Conservation (phyloP, 2,113 vertebrate genomes). For the Cryptotis parvus region DNA sequence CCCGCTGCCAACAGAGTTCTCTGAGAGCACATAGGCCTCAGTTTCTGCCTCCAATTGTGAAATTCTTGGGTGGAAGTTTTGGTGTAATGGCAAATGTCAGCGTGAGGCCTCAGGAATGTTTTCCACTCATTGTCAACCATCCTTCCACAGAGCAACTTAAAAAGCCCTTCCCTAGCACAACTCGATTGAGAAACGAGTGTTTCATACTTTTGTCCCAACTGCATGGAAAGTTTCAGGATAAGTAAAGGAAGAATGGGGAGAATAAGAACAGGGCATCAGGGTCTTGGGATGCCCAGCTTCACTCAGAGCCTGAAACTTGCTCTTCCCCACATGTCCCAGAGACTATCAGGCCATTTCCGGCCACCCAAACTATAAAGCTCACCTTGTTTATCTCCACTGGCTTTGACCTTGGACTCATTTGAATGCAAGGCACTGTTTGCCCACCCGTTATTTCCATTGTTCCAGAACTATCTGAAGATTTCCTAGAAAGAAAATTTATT, state of each 20-base stretch:
- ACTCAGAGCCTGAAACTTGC: slow-evolving; percentile 55
- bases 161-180: slow-evolving; percentile 42
- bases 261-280: slow-evolving; percentile 64
- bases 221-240: slow-evolving; percentile 74
- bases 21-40: not conserved
- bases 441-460: not conserved
- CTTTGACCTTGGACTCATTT: slow-evolving; percentile 54
- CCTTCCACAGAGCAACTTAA: slow-evolving; percentile 62
- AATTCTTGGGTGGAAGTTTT: slow-evolving; percentile 56
- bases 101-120: slow-evolving; percentile 48
- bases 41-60: slow-evolving; percentile 53
- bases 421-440: slow-evolving; percentile 26
- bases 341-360: slow-evolving; percentile 60
- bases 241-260: slow-evolving; percentile 68
- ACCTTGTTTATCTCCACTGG: slow-evolving; percentile 21
- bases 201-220: slow-evolving; percentile 58
- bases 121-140: slow-evolving; percentile 54
- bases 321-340: slow-evolving; percentile 48
- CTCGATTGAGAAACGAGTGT: slow-evolving; percentile 67
- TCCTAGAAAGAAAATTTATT: slow-evolving; percentile 14
- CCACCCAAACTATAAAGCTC: slow-evolving; percentile 61
- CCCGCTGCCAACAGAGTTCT: not conserved
- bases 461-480: not conserved
- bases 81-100: slow-evolving; percentile 61
- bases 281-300: slow-evolving; percentile 68